Evolutionary conservation across 2,113 vertebrate genomes (phyloP), one percentile per base, ranked within the genome.

Genomic region (Gracilinanus agilis): DNA sequence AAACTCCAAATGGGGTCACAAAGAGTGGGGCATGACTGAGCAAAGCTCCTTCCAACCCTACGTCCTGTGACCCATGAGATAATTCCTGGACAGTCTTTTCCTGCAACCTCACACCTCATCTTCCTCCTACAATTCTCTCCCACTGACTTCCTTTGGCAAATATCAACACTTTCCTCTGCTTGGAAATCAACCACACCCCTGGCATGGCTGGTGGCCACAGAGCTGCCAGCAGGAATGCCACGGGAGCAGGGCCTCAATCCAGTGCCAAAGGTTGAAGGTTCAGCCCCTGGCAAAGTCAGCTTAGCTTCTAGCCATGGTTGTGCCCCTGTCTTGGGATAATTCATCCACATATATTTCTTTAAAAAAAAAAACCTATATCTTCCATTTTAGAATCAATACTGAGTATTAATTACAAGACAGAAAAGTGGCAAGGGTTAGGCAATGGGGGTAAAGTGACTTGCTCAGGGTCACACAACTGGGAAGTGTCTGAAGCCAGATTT

Each of bases 131-230:
- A 83, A 23, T 16, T 83, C 67, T 83, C n/a, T 34, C n/a, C 19
- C n/a, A 83, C n/a, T 83, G 67, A 83, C 67, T 83, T 83, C 67
- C 67, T 83, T 83, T 83, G 67, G 67, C n/a, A 83, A 83, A 83
- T 83, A 40, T 40, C 67, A 23, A 83, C 19, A 21, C 67, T 83
- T 83, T 75, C 27, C 58, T 61, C 27, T 75, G 67, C n/a, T 40
- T n/a, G 21, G 67, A 83, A 83, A 13, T 83, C 67, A 21, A 83
- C 67, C 67, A 83, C 67, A 40, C 67, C 67, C 67, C 40, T 83
- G 34, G 67, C n/a, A 83, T 40, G 67, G 7, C 67, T 40, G 67
- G 67, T 9, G n/a, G 34, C 67, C 67, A 83, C 67, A 83, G 2
- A 40, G 19, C 67, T 83, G 16, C 67, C n/a, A 21, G 34, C 67